These are phyloP conservation scores for Lepidocolaptes lacrymiger DNA, from an alignment of 2,797 vertebrate species.

Conservation along the genomic window DNA sequence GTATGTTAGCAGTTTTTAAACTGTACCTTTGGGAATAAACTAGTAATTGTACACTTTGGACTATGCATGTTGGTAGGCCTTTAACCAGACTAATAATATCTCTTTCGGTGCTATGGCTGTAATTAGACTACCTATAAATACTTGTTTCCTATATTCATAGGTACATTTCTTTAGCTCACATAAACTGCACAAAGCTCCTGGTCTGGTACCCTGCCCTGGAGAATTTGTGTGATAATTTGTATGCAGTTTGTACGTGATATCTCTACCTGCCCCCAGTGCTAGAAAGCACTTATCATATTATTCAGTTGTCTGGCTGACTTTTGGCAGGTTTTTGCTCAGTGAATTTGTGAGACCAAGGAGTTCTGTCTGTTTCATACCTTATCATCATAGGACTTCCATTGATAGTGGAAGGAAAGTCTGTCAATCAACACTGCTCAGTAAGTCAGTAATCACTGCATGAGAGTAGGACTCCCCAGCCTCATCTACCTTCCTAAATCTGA, in stretches of 20 bases:
- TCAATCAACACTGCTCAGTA: not conserved
- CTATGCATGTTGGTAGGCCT: rapidly evolving
- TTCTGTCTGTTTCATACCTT: not conserved
- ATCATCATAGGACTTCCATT: not conserved
- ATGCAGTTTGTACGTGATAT: not conserved
- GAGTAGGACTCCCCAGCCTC: not conserved
- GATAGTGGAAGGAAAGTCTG: not conserved
- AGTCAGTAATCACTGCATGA: not conserved
- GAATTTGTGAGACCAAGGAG: not conserved
- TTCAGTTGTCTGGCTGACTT: not conserved
- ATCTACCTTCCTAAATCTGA: not conserved
- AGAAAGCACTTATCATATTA: not conserved
- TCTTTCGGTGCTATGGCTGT: not conserved
- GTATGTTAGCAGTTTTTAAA: not conserved
- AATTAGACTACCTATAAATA: not conserved
- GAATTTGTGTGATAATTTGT: not conserved
- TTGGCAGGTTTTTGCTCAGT: not conserved
- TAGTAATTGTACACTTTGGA: not conserved
- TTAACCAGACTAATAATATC: not conserved
- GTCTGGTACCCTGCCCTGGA: not conserved
- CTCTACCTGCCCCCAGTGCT: not conserved
- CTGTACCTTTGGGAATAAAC: not conserved
- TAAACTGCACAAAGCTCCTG: not conserved
- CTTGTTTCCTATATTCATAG: not conserved
- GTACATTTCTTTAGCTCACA: not conserved